phyloP scores from a whole-genome alignment of 2,113 vertebrate genomes.

The Herpailurus yagouaroundi region DNA sequence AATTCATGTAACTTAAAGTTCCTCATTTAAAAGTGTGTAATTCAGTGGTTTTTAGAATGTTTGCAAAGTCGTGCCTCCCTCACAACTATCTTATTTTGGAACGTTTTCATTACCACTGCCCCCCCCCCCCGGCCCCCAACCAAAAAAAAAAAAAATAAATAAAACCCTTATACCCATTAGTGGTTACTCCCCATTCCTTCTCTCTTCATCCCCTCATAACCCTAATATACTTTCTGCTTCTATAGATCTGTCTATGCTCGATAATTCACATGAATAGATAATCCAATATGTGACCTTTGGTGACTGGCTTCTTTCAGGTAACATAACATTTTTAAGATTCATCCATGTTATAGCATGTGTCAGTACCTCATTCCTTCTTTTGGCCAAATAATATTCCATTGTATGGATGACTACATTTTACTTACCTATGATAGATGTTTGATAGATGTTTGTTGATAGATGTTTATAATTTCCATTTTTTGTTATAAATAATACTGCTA shows the following conservation, averaged over 20 bases:
- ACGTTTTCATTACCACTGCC: not conserved
- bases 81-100: not conserved
- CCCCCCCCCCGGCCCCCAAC: no score
- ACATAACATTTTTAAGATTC: not conserved
- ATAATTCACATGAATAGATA: not conserved
- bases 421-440: not conserved
- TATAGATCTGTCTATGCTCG: not conserved
- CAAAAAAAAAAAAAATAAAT: no score
- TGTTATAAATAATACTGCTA: not conserved
- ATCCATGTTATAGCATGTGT: not conserved
- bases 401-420: not conserved
- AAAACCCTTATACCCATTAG: not conserved
- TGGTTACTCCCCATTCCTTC: not conserved
- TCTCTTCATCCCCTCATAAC: not conserved
- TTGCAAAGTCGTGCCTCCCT: not conserved
- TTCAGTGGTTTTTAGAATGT: not conserved
- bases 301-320: not conserved
- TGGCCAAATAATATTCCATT: not conserved
- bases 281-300: not conserved
- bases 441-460: not conserved
- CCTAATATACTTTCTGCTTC: not conserved
- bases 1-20: not conserved
- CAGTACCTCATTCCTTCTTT: not conserved
- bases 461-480: not conserved
- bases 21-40: not conserved